A percentile compares a stretch with the other conserved stretches of the same genome.
phyloP scores from a whole-genome alignment of 2,888 invertebrate genomes.

The Eristalis intricaria region DNA sequence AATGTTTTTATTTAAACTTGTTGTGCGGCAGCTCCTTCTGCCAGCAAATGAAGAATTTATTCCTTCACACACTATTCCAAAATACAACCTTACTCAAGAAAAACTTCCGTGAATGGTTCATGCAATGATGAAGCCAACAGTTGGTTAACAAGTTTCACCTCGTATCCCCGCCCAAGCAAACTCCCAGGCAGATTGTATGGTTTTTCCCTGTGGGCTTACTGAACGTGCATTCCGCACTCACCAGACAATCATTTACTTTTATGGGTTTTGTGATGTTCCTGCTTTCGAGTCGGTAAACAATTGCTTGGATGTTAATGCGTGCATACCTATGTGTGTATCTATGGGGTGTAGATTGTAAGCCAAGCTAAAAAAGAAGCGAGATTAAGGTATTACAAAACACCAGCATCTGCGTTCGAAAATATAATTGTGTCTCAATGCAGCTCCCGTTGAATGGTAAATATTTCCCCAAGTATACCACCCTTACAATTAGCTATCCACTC shows the following conservation, averaged over 20 bases:
- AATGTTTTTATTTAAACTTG: too few relatives aligned
- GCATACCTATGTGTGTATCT: neutral
- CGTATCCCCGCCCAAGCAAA: neutral
- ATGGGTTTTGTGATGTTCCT: neutral
- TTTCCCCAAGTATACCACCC: slow-evolving; percentile 20
- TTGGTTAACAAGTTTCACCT: neutral
- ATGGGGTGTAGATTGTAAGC: neutral
- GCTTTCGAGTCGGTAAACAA: neutral
- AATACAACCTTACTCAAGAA: neutral
- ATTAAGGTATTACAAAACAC: neutral
- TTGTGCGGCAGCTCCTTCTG: too few relatives aligned
- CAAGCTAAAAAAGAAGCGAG: neutral
- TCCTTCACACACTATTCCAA: neutral
- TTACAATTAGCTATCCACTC: neutral
- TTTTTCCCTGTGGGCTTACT: neutral
- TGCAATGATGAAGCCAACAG: neutral
- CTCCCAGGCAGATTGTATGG: neutral
- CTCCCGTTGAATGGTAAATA: neutral
- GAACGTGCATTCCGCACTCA: too few relatives aligned
- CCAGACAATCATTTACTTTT: neutral
- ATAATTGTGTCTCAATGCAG: neutral
- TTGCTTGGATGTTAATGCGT: neutral
- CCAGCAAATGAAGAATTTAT: too few relatives aligned
- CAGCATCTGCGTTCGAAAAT: neutral
- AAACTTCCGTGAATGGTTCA: neutral